Evolutionary conservation across 2,113 vertebrate species (phyloP).

Genomic region (Heloderma charlesbogerti): DNA sequence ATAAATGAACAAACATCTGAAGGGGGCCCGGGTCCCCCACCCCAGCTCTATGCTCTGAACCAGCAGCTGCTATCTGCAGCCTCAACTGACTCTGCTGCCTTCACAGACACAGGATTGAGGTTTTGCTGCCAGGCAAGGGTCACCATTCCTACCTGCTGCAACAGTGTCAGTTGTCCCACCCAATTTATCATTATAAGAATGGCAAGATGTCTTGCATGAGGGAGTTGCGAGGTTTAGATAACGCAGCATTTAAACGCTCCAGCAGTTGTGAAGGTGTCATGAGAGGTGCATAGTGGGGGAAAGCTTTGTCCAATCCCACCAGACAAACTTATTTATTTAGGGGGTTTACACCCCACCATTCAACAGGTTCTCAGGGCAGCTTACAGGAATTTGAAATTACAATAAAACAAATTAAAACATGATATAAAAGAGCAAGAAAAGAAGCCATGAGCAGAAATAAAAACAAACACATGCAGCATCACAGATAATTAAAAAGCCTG

Average conservation of each 20-base stretch:
- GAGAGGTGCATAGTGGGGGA: neutral
- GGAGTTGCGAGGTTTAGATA: neutral
- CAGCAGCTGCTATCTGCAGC: neutral
- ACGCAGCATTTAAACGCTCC: neutral
- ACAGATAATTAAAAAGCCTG: no score
- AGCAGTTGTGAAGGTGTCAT: neutral
- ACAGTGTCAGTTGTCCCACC: no score
- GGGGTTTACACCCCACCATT: neutral
- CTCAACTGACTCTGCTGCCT: neutral
- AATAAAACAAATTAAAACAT: no score
- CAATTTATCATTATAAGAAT: no score
- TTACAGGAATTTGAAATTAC: no score
- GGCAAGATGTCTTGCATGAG: no score
- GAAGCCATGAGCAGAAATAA: no score
- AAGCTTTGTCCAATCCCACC: neutral
- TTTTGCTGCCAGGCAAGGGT: neutral
- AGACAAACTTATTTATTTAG: neutral
- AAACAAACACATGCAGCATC: no score
- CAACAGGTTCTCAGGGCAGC: neutral
- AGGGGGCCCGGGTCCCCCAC: neutral
- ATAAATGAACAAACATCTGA: no score
- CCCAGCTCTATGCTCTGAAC: neutral
- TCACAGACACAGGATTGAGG: neutral
- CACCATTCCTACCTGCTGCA: no score
- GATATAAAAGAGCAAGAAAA: no score